Conservation (phyloP, 2,888 invertebrate species). For the Hypolimnas misippus region DNA sequence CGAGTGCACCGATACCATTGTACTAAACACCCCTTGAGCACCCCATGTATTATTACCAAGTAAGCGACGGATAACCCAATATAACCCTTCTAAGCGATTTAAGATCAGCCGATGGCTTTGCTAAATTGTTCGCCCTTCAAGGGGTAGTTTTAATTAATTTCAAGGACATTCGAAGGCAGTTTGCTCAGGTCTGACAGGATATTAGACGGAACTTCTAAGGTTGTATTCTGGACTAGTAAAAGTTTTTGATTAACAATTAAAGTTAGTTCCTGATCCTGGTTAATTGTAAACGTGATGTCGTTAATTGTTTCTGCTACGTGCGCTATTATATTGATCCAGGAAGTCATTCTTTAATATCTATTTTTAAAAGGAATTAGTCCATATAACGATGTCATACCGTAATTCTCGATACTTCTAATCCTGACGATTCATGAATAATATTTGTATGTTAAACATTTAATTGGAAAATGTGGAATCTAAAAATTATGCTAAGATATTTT, state of each 20-base stretch:
- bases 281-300: not conserved
- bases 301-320: not conserved
- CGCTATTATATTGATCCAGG: not conserved
- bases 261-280: conserved; percentile 7
- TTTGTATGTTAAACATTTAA: too few relatives aligned
- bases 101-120: conserved; percentile 73
- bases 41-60: conserved; percentile 76
- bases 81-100: conserved; percentile 71
- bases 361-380: too few relatives aligned
- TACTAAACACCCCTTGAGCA: conserved; percentile 50
- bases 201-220: conserved; percentile 14
- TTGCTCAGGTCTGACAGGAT: conserved; percentile 31
- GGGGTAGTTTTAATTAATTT: conserved; percentile 75
- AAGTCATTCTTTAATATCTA: not conserved
- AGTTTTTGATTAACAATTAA: conserved; percentile 25
- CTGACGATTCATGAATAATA: too few relatives aligned
- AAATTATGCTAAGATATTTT: too few relatives aligned
- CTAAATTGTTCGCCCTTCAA: conserved; percentile 59
- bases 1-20: conserved; percentile 58
- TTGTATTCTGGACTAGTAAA: conserved; percentile 7
- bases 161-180: conserved; percentile 47
- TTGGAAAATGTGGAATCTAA: too few relatives aligned
- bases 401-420: too few relatives aligned
- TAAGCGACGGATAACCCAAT: conserved; percentile 78
- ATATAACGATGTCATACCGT: too few relatives aligned